Evolutionary conservation across 2,888 invertebrate species (phyloP).

Genomic region (Rotaria socialis): DNA sequence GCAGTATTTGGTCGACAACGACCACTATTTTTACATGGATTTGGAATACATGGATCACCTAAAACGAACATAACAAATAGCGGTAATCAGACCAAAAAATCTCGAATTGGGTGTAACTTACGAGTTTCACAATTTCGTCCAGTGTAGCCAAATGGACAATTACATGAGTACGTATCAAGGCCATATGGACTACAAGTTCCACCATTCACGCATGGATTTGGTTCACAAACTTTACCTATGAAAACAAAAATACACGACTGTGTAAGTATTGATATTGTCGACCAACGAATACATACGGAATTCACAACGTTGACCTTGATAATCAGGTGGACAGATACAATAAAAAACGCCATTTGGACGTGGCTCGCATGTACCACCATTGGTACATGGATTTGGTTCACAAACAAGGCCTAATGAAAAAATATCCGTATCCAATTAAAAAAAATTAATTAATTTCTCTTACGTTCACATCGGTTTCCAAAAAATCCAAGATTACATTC

Average conservation of each 20-base stretch:
- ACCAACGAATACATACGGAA: constrained; percentile 28
- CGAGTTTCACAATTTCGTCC: neutral
- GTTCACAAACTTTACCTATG: constrained; percentile 41
- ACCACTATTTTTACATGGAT: constrained; percentile 42
- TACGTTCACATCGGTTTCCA: too few species aligned
- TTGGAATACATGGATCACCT: constrained; percentile 39
- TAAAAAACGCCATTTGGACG: constrained; percentile 35
- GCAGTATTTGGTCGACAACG: constrained; percentile 15
- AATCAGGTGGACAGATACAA: constrained; percentile 42
- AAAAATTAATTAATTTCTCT: too few species aligned
- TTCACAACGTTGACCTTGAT: constrained; percentile 43
- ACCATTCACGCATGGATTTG: neutral
- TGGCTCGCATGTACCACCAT: constrained; percentile 41
- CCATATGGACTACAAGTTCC: neutral
- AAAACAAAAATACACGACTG: too few species aligned
- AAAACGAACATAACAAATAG: neutral
- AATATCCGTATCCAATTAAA: too few species aligned
- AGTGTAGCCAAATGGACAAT: neutral
- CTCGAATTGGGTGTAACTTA: neutral
- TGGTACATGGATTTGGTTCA: constrained; percentile 45
- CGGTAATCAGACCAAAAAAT: too few species aligned
- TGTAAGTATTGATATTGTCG: too few species aligned
- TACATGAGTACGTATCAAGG: neutral
- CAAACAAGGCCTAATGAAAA: constrained; percentile 41
- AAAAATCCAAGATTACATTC: too few species aligned